Evolutionary conservation across 1,140 invertebrate species (phyloP), one percentile per base, ranked within the genome.

Genomic region (Archivesica marissinica): DNA sequence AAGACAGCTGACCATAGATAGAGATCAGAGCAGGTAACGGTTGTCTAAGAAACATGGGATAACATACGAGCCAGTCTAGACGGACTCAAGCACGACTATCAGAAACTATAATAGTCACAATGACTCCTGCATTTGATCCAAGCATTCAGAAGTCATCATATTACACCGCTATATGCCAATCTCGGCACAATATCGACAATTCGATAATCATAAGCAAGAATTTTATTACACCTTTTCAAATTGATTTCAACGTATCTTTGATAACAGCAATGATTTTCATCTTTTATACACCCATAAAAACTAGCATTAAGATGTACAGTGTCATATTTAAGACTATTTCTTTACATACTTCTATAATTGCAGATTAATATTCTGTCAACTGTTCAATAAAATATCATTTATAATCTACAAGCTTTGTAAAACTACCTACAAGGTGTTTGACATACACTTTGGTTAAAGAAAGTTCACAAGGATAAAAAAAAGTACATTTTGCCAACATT

Each of bases 201-300:
- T n/a, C n/a, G 20, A 76, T 50, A 38, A 38, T 56, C 33, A 76
- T 76, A 35, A 76, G 52, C 74, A 76, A 54, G 52, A 76, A 76
- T 75, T 2, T 75, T 75, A 75, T 75, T 54, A 75, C 74, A 23
- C 52, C 74, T 54, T 76, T 56, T 38, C 23, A 3, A 47, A 9
- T 15, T 2, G 44, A 50, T 50, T 52, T 64, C 1, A 33, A 64
- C 13, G 30, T 7, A 64, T 35, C 1, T 64, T 33, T 64, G 59
- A 64, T 33, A 64, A 64, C n/a, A 35, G 30, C 30, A 64, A 64
- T 35, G 59, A 64, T 64, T 52, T 64, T 64, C 59, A 64, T 64
- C 59, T 64, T n/a, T 35, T 35, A 64, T 64, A 28, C 23, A 15
- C 38, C 59, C 38, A 52, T 52, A n/a, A 52, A 52, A 52, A 52